These are phyloP conservation scores for Dendrolimus pini DNA, from an alignment of 2,888 invertebrate genomes.

Conservation along the genomic window DNA sequence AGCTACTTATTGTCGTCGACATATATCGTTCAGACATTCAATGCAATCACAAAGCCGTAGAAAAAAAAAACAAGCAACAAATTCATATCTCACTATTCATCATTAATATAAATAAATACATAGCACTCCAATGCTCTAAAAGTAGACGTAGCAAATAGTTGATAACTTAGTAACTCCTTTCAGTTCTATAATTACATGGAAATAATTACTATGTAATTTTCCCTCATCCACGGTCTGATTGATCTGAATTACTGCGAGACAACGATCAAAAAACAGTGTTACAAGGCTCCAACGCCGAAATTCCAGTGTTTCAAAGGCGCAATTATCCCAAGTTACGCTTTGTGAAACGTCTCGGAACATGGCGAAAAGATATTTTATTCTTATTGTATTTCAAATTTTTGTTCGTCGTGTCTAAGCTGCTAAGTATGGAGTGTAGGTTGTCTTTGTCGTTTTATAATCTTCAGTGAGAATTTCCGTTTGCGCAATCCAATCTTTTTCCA, in stretches of 20 bases:
- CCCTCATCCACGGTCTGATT: neutral
- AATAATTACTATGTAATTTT: no score
- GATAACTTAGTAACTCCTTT: no score
- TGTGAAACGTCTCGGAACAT: neutral
- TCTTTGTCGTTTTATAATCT: neutral
- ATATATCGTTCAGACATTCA: no score
- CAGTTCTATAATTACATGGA: no score
- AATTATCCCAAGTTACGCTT: neutral
- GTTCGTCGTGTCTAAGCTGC: neutral
- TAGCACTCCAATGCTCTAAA: no score
- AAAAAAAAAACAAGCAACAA: no score
- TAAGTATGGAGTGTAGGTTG: neutral
- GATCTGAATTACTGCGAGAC: neutral
- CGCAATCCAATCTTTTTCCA: neutral
- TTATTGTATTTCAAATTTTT: neutral
- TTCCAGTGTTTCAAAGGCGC: neutral
- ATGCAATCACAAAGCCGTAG: no score
- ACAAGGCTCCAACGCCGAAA: neutral
- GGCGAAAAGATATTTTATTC: neutral
- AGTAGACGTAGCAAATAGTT: no score
- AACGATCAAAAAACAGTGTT: neutral
- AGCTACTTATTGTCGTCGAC: no score
- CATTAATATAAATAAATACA: no score
- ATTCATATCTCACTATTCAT: no score
- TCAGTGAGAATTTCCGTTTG: neutral